Conservation (phyloP, 2,888 invertebrate genomes). For the Steromphala cineraria region DNA sequence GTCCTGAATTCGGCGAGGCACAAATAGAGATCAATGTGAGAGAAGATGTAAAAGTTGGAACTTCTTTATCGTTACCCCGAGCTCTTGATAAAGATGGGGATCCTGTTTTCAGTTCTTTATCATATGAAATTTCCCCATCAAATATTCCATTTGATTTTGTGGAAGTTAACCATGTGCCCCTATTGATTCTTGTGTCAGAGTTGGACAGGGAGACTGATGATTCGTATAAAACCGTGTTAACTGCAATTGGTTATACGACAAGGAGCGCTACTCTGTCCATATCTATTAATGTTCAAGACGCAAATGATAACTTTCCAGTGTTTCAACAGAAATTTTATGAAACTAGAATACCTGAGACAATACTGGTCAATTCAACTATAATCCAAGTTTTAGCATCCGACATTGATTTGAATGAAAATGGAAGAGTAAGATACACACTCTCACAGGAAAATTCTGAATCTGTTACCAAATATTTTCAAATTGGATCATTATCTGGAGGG, state of each 20-base stretch:
- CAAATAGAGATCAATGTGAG: conserved; percentile 27
- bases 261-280: conserved; percentile 25
- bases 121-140: conserved; percentile 29
- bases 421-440: conserved; percentile 31
- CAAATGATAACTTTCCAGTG: conserved; percentile 34
- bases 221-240: conserved; percentile 22
- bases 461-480: conserved; percentile 29
- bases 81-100: conserved; percentile 36
- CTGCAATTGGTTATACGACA: conserved; percentile 18
- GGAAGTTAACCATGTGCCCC: conserved; percentile 51
- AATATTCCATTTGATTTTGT: background rate
- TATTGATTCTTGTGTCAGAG: conserved; percentile 41
- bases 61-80: conserved; percentile 30
- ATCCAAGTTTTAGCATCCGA: conserved; percentile 34
- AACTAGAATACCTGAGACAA: conserved; percentile 28
- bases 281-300: conserved; percentile 26
- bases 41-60: conserved; percentile 26
- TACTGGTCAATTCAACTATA: conserved; percentile 12
- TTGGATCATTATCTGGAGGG: conserved; percentile 28
- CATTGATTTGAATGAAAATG: conserved; percentile 34
- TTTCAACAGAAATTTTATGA: conserved; percentile 28
- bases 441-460: conserved; percentile 5
- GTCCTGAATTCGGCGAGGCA: conserved; percentile 28
- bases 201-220: conserved; percentile 33
- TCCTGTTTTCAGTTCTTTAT: conserved; percentile 22